Base-by-base conservation (phyloP, 2,888 invertebrate genomes). In the Nineta flava region DNA sequence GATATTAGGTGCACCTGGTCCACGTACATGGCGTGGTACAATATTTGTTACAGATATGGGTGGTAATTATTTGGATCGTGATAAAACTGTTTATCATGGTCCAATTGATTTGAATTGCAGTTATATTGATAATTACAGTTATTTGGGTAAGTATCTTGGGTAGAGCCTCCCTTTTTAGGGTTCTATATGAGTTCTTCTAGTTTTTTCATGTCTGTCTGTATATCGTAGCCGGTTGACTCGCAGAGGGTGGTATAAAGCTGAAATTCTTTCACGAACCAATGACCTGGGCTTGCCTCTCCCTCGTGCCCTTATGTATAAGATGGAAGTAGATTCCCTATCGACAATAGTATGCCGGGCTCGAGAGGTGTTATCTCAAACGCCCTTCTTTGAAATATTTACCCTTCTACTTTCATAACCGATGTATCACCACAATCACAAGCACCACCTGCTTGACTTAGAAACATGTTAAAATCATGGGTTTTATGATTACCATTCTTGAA, bases 401-500 rank as follows among this genome's bases (percentile, higher is more conserved):
- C 96, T 53, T 87, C 82, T 62, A 90, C 87, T 65, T 92, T 91
- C 94, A 97, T 96, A 53, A 97, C 96, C 50, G 87, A 91, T 48
- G 90, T 86, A 67, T 94, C 93, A 5, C 97, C 97, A 68, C 97
- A 97, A 70, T 97, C 97, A 71, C 97, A 97, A 12, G 96, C 97
- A 55, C 96, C 96, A 50, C 97, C 97, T 3, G 97, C 95, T 71
- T 95, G 95, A 61, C 92, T 92, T 55, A 94, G 77, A 71, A 97
- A 97, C 95, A 97, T 96, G 70, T 97, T 97, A 72, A 93, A 97
- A 71, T 97, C 97, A 71, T 97, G 97, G 50, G 92, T 87, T 58
- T 87, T 83, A 70, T 97, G 97, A 72, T 96, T 87, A 53, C 95
- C 96, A 60, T 87, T 86, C 68, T 94, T 91, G 73, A 97, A 97